Conservation (phyloP, 92 coral and sea anemone species). For the Metridium senile region DNA sequence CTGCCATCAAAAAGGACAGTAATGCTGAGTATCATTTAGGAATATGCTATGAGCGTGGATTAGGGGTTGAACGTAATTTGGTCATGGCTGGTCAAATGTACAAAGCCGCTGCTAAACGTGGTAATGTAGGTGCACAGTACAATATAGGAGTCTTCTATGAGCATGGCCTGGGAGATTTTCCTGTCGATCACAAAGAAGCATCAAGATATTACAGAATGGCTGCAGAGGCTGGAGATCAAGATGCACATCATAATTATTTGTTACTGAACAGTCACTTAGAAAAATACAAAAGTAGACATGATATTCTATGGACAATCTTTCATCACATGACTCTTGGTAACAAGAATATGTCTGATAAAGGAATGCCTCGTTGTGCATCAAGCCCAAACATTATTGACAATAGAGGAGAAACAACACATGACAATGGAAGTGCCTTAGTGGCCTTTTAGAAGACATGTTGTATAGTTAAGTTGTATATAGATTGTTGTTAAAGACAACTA, state of each 20-base stretch:
- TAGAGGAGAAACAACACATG: neutral
- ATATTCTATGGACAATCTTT: conserved; percentile 44
- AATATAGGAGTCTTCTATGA: conserved; percentile 93
- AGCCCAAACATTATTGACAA: conserved; percentile 72
- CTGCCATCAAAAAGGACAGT: conserved; percentile 82
- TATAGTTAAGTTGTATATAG: no score
- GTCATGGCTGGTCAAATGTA: conserved; percentile 76
- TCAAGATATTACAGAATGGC: conserved; percentile 91
- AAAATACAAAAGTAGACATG: conserved; percentile 21
- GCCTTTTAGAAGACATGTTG: conserved; percentile 60
- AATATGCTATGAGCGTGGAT: conserved; percentile 88
- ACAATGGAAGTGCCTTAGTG: conserved; percentile 32
- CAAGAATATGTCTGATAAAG: conserved; percentile 8
- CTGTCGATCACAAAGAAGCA: conserved; percentile 81
- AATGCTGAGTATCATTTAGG: conserved; percentile 90
- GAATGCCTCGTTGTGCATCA: conserved; percentile 82
- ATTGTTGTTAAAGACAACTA: no score
- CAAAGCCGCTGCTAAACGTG: conserved; percentile 84
- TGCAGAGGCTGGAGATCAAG: conserved; percentile 88
- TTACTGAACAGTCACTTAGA: conserved; percentile 46
- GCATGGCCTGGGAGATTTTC: conserved; percentile 87
- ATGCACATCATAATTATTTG: conserved; percentile 78
- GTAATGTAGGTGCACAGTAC: conserved; percentile 88
- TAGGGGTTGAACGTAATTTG: conserved; percentile 77
- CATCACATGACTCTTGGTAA: conserved; percentile 34